Conservation (phyloP, 2,797 vertebrate genomes). For the Avahi laniger region DNA sequence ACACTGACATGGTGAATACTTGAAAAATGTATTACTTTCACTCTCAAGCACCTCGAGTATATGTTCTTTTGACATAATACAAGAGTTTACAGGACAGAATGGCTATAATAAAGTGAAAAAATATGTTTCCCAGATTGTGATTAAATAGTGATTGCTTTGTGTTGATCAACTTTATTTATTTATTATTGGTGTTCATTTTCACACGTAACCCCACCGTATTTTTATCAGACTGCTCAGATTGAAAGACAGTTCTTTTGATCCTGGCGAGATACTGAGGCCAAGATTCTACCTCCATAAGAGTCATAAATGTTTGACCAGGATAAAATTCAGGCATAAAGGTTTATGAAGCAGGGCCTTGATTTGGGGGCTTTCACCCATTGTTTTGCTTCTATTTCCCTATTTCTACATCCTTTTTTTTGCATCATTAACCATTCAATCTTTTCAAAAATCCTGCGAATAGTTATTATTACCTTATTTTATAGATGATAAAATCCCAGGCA, state of each 20-base stretch:
- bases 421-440: neutral
- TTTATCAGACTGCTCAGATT: neutral
- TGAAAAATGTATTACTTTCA: conserved; percentile 44
- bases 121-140: neutral
- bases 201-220: neutral
- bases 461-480: neutral
- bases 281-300: neutral
- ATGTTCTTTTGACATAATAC: conserved; percentile 36
- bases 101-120: conserved; percentile 10
- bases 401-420: conserved; percentile 16
- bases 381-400: conserved; percentile 26
- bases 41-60: neutral
- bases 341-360: neutral
- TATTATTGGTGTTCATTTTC: conserved; percentile 45
- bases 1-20: conserved; percentile 54
- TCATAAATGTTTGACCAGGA: conserved; percentile 19
- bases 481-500: neutral
- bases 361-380: neutral
- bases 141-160: conserved; percentile 38
- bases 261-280: neutral
- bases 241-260: neutral
- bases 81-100: conserved; percentile 8
- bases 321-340: conserved; percentile 20
- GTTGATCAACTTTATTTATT: conserved; percentile 58
- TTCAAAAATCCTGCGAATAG: neutral